phyloP scores from a whole-genome alignment of 2,113 vertebrate species.

The Herpailurus yagouaroundi region DNA sequence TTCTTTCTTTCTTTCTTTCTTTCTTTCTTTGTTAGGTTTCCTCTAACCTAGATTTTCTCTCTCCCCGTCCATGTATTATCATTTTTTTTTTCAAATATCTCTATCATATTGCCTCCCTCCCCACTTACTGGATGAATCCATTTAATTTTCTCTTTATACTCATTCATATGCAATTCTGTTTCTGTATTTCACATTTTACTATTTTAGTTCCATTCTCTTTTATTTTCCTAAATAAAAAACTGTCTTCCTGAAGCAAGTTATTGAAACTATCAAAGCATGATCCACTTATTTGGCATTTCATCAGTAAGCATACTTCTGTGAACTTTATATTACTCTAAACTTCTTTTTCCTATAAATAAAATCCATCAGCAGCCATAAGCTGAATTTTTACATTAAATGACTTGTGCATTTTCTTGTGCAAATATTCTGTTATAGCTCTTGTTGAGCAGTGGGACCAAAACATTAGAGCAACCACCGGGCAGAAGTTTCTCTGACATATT shows the following conservation, averaged over 20 bases:
- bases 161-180: neutral
- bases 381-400: neutral
- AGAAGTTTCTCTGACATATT: neutral
- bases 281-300: neutral
- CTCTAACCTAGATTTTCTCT: neutral
- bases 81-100: neutral
- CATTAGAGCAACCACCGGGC: neutral
- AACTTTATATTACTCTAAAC: neutral
- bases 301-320: neutral
- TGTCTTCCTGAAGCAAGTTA: neutral
- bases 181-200: neutral
- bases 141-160: neutral
- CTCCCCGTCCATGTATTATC: neutral
- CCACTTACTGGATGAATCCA: neutral
- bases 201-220: neutral
- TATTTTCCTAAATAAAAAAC: neutral
- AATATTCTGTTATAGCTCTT: neutral
- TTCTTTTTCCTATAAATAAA: neutral
- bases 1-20: neutral
- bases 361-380: neutral
- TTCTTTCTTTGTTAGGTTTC: neutral
- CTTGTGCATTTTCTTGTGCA: neutral
- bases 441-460: neutral
- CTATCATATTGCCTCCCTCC: neutral
- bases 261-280: neutral